Conservation (phyloP, 2,113 vertebrate genomes). For the Psilopsiagon aurifrons region DNA sequence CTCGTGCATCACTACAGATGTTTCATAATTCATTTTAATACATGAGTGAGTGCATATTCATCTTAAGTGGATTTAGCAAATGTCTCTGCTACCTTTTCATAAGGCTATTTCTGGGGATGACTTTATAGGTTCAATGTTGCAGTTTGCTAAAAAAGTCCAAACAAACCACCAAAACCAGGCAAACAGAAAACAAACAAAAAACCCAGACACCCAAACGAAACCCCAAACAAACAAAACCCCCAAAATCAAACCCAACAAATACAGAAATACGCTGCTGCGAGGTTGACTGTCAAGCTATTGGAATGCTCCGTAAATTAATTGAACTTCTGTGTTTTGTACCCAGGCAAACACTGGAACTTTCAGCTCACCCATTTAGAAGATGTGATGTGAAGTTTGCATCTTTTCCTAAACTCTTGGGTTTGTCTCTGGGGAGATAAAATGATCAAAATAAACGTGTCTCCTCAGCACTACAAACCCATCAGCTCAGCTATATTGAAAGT, state of each 20-base stretch:
- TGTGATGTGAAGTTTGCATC: background rate
- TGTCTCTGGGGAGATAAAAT: background rate
- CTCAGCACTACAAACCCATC: background rate
- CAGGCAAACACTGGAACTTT: background rate
- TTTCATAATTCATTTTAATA: background rate
- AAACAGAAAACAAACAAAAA: background rate
- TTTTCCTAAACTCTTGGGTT: background rate
- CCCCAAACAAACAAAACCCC: background rate
- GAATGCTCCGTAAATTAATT: background rate
- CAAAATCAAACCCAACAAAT: background rate
- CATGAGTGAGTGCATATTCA: background rate
- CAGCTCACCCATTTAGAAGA: background rate
- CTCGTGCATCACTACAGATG: background rate
- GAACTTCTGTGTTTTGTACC: background rate
- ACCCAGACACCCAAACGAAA: background rate
- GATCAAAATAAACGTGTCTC: background rate
- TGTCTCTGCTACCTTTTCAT: background rate
- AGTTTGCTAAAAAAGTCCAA: background rate
- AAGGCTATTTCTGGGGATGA: background rate
- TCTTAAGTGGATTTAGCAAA: background rate
- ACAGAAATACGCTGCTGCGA: background rate
- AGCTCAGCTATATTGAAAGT: background rate
- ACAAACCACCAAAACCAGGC: background rate
- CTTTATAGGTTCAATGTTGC: background rate
- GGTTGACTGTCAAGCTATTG: background rate